These are phyloP conservation scores for Brachyopa scutellaris DNA, from an alignment of 2,888 invertebrate genomes.

Conservation along the genomic window DNA sequence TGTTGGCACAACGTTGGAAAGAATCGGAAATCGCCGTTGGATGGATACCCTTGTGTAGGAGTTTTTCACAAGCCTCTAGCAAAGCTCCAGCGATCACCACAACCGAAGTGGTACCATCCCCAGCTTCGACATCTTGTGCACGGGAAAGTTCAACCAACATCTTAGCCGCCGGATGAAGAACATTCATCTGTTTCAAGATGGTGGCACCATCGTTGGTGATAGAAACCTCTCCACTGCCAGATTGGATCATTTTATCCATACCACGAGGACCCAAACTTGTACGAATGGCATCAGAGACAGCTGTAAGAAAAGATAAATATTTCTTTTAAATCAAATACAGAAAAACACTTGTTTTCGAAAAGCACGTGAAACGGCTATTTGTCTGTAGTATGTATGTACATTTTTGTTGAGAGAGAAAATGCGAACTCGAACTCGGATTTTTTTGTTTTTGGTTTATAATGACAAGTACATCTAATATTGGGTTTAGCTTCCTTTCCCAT, in stretches of 20 bases:
- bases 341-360: not conserved
- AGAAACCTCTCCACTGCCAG: conserved; percentile 98
- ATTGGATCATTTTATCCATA: conserved; percentile 99
- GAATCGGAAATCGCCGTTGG: conserved; percentile 98
- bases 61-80: conserved; percentile 95
- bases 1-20: conserved; percentile 88
- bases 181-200: conserved; percentile 99
- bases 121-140: conserved; percentile 99
- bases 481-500: not conserved
- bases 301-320: conserved; percentile 84
- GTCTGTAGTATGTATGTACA: no score
- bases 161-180: conserved; percentile 98
- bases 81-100: conserved; percentile 98
- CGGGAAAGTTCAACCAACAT: conserved; percentile 99
- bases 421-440: not conserved
- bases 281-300: conserved; percentile 98
- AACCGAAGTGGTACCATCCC: conserved; percentile 99
- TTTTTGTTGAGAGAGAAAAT: not conserved
- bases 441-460: no score
- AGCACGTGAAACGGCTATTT: not conserved
- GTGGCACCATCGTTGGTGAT: conserved; percentile 99
- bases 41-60: conserved; percentile 96
- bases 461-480: no score
- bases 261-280: conserved; percentile 99
- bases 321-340: no score